Base-by-base conservation (phyloP, 1,140 invertebrate species). In the Drosophila teissieri region DNA sequence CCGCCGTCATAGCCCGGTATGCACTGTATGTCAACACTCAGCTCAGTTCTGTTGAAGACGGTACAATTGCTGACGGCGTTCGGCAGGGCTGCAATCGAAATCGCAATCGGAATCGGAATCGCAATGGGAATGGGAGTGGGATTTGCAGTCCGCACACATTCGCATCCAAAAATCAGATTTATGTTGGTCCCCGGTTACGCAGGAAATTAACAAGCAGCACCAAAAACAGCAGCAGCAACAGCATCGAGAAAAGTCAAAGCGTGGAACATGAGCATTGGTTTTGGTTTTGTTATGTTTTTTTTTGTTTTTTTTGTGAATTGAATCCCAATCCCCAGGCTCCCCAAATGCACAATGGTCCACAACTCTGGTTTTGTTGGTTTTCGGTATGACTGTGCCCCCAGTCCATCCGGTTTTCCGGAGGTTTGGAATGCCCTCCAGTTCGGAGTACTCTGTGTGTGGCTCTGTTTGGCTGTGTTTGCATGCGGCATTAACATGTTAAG, bases 1-100 rank as follows among this genome's bases (percentile, higher is more conserved):
- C 96, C 96, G 31, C 96, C 96, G 92, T 97, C 95, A 92, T 96
- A 97, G 45, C 96, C 96, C 78, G 96, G 95, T 45, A 93, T 93
- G 92, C 96, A 97, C 56, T 96, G 94, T 7, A 97, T 94, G 77
- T 96, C 95, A 44, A 96, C 95, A 56, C 95, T 95, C 68, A 94
- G 95, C 74, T 94, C 94, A 2, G 95, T 96, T 80, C 95, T 95
- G 90, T 96, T 96, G 31, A 94, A 94, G 57, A 96, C 92, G 15
- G 94, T 94, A 86, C 96, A 96, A 91, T 96, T 96, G 63, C 94
- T 94, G 27, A 96, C 95, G 24, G 95, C 93, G 81, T 94, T 95
- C 49, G 96, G 96, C 91, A 95, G 94, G 24, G 95, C 95, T 95
- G 53, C 12, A 65, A 22, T 69, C 31, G 36, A 31, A 34, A 56